Conservation (phyloP, 2,113 vertebrate species). For the Capreolus pygargus region DNA sequence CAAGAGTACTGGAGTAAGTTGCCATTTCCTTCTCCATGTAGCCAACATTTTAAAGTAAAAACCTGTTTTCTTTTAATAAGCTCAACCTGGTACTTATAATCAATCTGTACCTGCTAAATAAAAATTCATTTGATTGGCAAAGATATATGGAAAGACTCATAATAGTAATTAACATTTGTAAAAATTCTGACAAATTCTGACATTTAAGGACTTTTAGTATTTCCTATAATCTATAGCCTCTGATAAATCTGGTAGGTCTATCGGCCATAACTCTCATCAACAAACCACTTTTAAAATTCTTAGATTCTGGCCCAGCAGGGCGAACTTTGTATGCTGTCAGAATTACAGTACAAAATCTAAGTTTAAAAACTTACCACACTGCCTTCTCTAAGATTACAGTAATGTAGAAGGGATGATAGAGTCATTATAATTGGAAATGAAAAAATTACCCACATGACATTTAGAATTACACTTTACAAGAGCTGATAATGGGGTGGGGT, state of each 20-base stretch:
- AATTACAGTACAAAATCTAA: conserved; percentile 37
- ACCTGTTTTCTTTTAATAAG: conserved; percentile 73
- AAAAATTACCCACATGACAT: conserved; percentile 40
- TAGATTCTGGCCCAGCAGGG: background rate
- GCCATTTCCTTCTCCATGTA: background rate
- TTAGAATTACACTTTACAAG: conserved; percentile 36
- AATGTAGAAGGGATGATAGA: conserved; percentile 9
- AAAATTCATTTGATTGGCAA: conserved; percentile 61
- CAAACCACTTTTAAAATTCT: background rate
- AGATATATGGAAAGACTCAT: conserved; percentile 58
- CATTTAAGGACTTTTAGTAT: conserved; percentile 48
- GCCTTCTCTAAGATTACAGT: conserved; percentile 45
- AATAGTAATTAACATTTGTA: conserved; percentile 61
- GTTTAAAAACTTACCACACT: background rate
- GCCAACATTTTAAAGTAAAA: conserved; percentile 72
- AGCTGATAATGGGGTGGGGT: background rate
- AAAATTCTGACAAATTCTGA: conserved; percentile 45
- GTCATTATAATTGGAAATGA: conserved; percentile 47
- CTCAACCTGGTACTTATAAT: conserved; percentile 65
- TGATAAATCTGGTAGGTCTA: conserved; percentile 40
- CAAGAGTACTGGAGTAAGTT: no score
- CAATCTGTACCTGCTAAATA: conserved; percentile 19
- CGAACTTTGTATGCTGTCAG: conserved; percentile 47
- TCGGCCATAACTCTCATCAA: conserved; percentile 54
- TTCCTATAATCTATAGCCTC: conserved; percentile 39